Evolutionary conservation across 2,888 invertebrate genomes (phyloP).

Genomic region (Tanypteryx hageni): DNA sequence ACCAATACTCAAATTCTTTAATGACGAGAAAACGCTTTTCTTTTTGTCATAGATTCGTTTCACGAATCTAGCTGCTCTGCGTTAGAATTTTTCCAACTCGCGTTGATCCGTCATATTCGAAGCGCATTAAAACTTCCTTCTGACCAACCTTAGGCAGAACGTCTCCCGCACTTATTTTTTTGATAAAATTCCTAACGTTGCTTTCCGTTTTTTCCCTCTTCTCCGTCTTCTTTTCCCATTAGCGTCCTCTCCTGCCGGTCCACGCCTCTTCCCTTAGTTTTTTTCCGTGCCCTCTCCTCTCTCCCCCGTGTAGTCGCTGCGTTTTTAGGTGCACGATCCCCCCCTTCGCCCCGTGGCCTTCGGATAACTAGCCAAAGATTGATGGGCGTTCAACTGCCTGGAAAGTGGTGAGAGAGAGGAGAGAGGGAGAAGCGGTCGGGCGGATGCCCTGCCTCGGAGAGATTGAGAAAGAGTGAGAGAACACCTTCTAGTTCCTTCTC

Average conservation of each 20-base stretch:
- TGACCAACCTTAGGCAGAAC: neutral
- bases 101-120: too few species aligned
- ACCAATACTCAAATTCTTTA: too few species aligned
- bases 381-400: slow-evolving; percentile 51
- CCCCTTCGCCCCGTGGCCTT: slow-evolving; percentile 35
- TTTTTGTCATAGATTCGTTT: too few species aligned
- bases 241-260: neutral
- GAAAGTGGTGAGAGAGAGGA: slow-evolving; percentile 11
- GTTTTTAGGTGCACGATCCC: too few species aligned
- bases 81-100: too few species aligned
- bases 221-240: slow-evolving; percentile 13
- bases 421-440: neutral
- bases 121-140: too few species aligned
- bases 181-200: neutral
- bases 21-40: too few species aligned
- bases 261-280: too few species aligned
- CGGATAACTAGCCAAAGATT: slow-evolving; percentile 53
- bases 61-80: too few species aligned
- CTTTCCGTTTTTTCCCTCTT: neutral
- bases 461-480: too few species aligned
- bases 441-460: neutral
- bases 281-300: neutral
- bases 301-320: neutral
- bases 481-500: too few species aligned
- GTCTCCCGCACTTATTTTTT: neutral